Base-by-base conservation (phyloP, 2,797 vertebrate species). In the Characodon lateralis region DNA sequence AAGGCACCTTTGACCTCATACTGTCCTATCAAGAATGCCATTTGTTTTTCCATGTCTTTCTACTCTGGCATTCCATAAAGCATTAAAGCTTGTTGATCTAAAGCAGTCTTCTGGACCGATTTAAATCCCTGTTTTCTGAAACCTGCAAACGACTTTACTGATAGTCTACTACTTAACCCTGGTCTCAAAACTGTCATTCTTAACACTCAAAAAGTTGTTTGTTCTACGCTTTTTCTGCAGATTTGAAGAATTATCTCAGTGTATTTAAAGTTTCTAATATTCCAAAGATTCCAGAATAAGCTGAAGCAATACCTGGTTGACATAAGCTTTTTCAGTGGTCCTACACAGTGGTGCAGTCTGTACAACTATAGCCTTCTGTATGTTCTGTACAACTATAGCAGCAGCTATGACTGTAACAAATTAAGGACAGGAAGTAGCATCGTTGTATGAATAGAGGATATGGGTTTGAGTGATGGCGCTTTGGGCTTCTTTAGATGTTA, bases 61-160 rank as follows among this genome's bases (percentile, higher is more conserved):
- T 68, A 14, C 39, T 68, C 65, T 43, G 22, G 22, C 65, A n/a
- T 68, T 68, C 65, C 39, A n/a, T 43, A n/a, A 68, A 43, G 65
- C 10, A 68, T 68, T 68, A 68, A 68, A 68, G 13, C 22, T 22
- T 43, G 65, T 68, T 68, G 39, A 68, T 43, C 65, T 22, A 43
- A 68, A 68, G 43, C 65, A 43, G 65, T 39, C 41, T 43, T 68
- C 65, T 68, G 39, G 39, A 43, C 39, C 13, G 5, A n/a, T 68
- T 43, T 68, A 68, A 68, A 43, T 43, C 10, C 22, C 39, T n/a
- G 22, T n/a, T 4, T 43, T 68, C 41, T 43, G 39, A 68, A 43
- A 43, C 41, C 65, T 68, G 39, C 6, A 68, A n/a, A 43, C 2
- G 24, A 68, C 22, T 43, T 43, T 6, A n/a, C 22, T 43, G 65